These are phyloP conservation scores for Habropoda laboriosa DNA, from an alignment of 1,140 invertebrate species.

Conservation along the genomic window DNA sequence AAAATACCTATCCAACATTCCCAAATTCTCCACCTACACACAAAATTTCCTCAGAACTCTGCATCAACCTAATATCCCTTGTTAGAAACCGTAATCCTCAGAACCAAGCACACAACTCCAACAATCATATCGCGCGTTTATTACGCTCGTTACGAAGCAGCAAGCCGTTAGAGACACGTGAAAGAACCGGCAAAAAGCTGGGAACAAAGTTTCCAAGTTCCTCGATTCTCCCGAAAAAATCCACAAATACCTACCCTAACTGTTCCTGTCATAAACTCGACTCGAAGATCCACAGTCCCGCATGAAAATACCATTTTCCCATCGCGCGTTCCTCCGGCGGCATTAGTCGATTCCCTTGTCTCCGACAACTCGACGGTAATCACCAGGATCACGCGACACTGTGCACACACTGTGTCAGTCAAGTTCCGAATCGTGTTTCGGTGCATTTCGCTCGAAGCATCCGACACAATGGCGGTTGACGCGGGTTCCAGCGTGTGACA, in stretches of 20 bases:
- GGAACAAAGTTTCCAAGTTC: constrained; percentile 13
- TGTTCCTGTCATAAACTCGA: neutral
- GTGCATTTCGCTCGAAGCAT: constrained; percentile 4
- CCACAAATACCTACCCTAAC: neutral
- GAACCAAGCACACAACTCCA: neutral
- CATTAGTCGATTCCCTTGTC: neutral
- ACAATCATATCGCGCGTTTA: neutral
- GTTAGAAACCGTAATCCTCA: no score
- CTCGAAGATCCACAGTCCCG: neutral
- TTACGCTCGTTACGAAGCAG: constrained; percentile 10
- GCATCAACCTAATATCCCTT: no score
- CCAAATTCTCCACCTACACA: no score
- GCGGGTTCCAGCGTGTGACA: neutral
- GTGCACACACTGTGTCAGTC: neutral
- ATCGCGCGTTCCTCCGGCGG: neutral
- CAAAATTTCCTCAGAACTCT: no score
- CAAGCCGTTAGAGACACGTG: neutral
- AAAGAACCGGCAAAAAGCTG: constrained; percentile 10
- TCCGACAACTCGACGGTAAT: constrained; percentile 6
- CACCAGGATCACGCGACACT: constrained; percentile 10
- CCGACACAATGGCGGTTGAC: constrained; percentile 44
- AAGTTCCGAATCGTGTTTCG: constrained; percentile 31
- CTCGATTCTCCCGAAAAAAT: no score
- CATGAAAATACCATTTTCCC: neutral
- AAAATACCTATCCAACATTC: no score